Conservation (phyloP, 2,888 invertebrate species). For the Zygothrica quintamaculata region DNA sequence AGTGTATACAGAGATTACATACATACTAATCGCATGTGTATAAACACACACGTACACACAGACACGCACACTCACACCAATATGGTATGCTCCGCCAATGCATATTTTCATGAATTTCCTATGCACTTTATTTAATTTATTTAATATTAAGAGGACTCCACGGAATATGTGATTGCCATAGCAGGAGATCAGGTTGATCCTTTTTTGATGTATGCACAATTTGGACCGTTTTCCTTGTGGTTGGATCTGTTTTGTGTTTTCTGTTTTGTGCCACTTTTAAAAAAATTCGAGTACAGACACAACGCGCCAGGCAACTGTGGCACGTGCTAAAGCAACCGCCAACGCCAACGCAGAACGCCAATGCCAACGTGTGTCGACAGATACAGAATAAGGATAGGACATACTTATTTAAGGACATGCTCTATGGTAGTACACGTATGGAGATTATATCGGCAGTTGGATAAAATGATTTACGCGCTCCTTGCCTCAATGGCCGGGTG, state of each 20-base stretch:
- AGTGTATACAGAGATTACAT: conserved; percentile 35
- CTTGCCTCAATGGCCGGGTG: no score
- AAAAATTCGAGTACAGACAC: conserved; percentile 17
- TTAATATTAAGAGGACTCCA: conserved; percentile 2
- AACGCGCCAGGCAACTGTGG: conserved; percentile 28
- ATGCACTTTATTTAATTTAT: conserved; percentile 32
- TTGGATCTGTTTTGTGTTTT: conserved; percentile 44
- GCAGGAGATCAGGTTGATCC: conserved; percentile 34
- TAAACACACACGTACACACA: not conserved
- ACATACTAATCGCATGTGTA: conserved; percentile 10
- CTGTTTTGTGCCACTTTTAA: conserved; percentile 23
- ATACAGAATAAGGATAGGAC: conserved; percentile 5
- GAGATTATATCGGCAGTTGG: conserved; percentile 59
- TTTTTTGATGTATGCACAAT: conserved; percentile 36
- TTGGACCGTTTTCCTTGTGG: conserved; percentile 3
- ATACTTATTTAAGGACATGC: conserved; percentile 30
- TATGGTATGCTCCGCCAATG: no score
- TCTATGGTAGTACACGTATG: conserved; percentile 27
- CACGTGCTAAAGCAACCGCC: conserved; percentile 41
- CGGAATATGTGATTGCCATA: conserved; percentile 36
- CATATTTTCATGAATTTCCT: not conserved
- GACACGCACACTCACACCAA: not conserved
- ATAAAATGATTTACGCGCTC: conserved; percentile 72
- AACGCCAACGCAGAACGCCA: conserved; percentile 16
- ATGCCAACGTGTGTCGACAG: conserved; percentile 23